These are phyloP conservation scores for Acromyrmex echinatior DNA, from an alignment of 1,140 invertebrate genomes.

Conservation along the genomic window DNA sequence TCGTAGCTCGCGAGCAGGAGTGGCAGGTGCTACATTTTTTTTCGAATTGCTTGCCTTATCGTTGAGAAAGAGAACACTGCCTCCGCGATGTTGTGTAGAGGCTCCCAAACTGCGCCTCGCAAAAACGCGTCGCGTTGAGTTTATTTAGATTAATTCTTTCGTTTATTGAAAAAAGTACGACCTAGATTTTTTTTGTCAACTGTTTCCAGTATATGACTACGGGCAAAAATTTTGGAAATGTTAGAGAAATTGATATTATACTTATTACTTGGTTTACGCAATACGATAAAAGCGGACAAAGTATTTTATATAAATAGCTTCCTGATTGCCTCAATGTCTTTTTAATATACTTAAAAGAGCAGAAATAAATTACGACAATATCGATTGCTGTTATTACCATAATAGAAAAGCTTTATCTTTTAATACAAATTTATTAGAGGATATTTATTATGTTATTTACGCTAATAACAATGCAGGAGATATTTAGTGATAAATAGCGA, in stretches of 20 bases:
- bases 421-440: neutral
- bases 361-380: neutral
- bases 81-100: constrained; percentile 71
- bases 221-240: neutral
- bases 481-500: neutral
- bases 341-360: neutral
- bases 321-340: neutral
- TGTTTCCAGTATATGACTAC: neutral
- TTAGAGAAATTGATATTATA: no score
- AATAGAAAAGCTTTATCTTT: neutral
- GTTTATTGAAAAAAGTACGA: constrained; percentile 6
- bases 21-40: constrained; percentile 85
- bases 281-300: no score
- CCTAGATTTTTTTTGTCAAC: neutral
- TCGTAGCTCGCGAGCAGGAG: constrained; percentile 76
- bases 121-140: constrained; percentile 46
- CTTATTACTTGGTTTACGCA: no score
- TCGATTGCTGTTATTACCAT: neutral
- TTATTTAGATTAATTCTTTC: constrained; percentile 48
- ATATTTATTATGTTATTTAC: neutral
- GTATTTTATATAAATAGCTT: neutral
- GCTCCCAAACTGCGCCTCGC: constrained; percentile 74
- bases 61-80: constrained; percentile 68
- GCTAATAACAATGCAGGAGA: neutral
- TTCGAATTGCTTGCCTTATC: constrained; percentile 73